Conservation (phyloP, 1,140 invertebrate species). For the Leptinotarsa texana region DNA sequence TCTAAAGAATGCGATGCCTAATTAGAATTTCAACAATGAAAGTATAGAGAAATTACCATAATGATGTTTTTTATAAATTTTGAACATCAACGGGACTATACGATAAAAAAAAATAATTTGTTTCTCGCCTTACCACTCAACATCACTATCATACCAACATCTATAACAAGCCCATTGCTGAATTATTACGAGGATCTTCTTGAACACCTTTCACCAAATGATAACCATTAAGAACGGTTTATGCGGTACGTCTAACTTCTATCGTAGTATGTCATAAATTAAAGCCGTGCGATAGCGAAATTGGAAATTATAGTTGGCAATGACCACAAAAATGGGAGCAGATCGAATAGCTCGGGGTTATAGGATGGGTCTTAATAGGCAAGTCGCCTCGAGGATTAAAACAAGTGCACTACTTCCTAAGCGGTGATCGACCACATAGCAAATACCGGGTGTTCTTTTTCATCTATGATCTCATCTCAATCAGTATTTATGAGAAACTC, state of each 20-base stretch:
- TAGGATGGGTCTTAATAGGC: slow-evolving; percentile 20
- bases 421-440: background rate
- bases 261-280: slow-evolving; percentile 7
- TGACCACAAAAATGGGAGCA: slow-evolving; percentile 12
- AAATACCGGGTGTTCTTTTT: no score
- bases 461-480: no score
- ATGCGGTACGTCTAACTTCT: background rate
- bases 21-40: no score
- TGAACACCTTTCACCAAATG: background rate
- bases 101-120: no score
- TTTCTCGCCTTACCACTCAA: no score
- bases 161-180: no score
- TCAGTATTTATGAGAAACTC: no score
- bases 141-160: no score
- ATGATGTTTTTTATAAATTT: no score
- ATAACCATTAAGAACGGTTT: background rate
- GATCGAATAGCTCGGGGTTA: background rate
- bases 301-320: slow-evolving; percentile 5
- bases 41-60: no score
- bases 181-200: background rate
- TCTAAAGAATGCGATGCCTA: no score
- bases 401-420: slow-evolving; percentile 25
- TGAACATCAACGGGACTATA: no score
- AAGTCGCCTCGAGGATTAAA: slow-evolving; percentile 12
- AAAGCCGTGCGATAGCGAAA: slow-evolving; percentile 21